A percentile compares a stretch with the other conserved stretches of the same genome.
Evolutionary conservation across 2,888 invertebrate species (phyloP).

Genomic region (Metalampra italica): DNA sequence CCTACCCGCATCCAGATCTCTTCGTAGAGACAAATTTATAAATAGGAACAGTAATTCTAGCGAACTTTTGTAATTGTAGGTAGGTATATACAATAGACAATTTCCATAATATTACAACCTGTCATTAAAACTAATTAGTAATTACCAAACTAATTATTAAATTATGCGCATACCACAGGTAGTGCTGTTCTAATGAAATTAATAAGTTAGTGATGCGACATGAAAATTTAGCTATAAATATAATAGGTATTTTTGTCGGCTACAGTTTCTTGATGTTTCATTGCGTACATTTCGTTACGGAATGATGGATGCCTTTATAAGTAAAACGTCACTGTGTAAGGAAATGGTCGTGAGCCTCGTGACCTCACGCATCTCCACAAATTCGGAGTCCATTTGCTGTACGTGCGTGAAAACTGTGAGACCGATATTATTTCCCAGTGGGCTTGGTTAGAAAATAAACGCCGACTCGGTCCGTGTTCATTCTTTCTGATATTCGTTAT

Average conservation of each 20-base stretch:
- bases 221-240: not conserved
- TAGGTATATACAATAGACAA: too few relatives aligned
- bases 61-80: too few relatives aligned
- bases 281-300: constrained; percentile 13
- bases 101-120: too few relatives aligned
- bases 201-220: too few relatives aligned
- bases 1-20: too few relatives aligned
- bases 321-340: constrained; percentile 22
- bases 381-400: constrained; percentile 54
- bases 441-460: constrained; percentile 32
- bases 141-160: too few relatives aligned
- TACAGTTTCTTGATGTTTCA: constrained; percentile 6
- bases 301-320: constrained; percentile 44
- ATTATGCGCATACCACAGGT: too few relatives aligned
- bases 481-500: not conserved
- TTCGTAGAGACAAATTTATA: too few relatives aligned
- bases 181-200: too few relatives aligned
- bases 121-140: too few relatives aligned
- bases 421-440: constrained; percentile 47
- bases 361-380: constrained; percentile 60
- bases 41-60: too few relatives aligned
- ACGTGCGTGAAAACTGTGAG: constrained; percentile 62
- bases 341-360: constrained; percentile 45
- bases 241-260: constrained; percentile 1
- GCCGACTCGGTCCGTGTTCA: not conserved